Evolutionary conservation across 2,113 vertebrate genomes (phyloP).

Genomic region (Terrapene triunguis): DNA sequence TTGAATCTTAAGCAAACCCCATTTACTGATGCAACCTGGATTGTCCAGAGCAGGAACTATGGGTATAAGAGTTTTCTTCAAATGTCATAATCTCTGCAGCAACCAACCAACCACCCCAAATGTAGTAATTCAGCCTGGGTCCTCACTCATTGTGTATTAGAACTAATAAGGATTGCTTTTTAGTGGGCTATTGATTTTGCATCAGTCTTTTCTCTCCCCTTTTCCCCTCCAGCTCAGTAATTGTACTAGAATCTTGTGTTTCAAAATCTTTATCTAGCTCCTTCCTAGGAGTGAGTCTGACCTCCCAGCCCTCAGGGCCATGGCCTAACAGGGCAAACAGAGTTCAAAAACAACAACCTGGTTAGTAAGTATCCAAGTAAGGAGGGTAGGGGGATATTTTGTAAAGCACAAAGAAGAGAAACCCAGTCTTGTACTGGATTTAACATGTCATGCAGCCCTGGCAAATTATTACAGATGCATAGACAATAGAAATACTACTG

Average conservation of each 20-base stretch:
- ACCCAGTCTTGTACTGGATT: background rate
- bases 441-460: background rate
- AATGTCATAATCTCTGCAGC: background rate
- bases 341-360: background rate
- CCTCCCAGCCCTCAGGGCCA: background rate
- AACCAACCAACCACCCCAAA: background rate
- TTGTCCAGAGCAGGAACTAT: background rate
- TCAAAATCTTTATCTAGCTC: constrained; percentile 42
- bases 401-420: background rate
- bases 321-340: background rate
- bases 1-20: accelerated
- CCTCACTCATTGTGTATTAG: background rate
- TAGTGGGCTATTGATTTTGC: background rate
- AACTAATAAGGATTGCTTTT: background rate
- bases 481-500: accelerated
- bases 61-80: background rate
- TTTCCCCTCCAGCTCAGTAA: background rate
- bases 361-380: background rate
- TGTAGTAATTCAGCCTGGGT: background rate
- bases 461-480: background rate
- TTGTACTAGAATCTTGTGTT: background rate
- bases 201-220: background rate
- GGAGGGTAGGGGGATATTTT: background rate
- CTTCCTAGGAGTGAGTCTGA: constrained; percentile 15
- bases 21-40: background rate